Percentiles rank a stretch among this genome's conserved stretches.
Conservation (phyloP, 2,888 invertebrate genomes). For the Apotomis capreana region DNA sequence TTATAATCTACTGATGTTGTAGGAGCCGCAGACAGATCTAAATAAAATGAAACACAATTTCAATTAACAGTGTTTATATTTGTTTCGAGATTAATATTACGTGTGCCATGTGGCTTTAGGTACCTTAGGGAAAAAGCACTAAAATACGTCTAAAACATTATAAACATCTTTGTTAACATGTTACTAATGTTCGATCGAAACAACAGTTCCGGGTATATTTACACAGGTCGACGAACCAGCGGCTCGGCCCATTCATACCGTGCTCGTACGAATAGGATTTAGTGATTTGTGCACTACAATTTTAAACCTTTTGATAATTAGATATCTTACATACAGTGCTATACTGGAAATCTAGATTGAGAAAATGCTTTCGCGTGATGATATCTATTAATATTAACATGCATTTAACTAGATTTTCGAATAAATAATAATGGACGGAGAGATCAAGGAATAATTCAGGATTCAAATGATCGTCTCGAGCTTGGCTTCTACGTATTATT, state of each 20-base stretch:
- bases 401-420: constrained; percentile 7
- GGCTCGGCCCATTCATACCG: constrained; percentile 7
- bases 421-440: constrained; percentile 39
- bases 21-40: constrained; percentile 1
- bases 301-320: constrained; percentile 51
- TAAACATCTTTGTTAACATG: constrained; percentile 72
- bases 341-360: constrained; percentile 19
- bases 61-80: constrained; percentile 83
- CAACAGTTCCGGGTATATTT: constrained; percentile 64
- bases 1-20: background rate
- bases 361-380: constrained; percentile 16
- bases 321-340: constrained; percentile 36
- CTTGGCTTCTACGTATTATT: background rate
- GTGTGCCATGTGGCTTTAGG: constrained; percentile 76
- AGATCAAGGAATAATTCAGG: constrained; percentile 22
- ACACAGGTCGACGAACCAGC: constrained; percentile 44
- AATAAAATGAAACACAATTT: constrained; percentile 60
- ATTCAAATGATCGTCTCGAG: constrained; percentile 1
- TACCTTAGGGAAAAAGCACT: constrained; percentile 76
- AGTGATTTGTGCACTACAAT: constrained; percentile 73
- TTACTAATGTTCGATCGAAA: constrained; percentile 59
- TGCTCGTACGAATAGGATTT: constrained; percentile 36
- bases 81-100: constrained; percentile 80
- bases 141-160: constrained; percentile 75
- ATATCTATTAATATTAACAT: constrained; percentile 8